Percentiles rank a stretch among this genome's conserved stretches.
phyloP scores from a whole-genome alignment of 2,113 vertebrate genomes.

The Cyanoderma ruficeps region DNA sequence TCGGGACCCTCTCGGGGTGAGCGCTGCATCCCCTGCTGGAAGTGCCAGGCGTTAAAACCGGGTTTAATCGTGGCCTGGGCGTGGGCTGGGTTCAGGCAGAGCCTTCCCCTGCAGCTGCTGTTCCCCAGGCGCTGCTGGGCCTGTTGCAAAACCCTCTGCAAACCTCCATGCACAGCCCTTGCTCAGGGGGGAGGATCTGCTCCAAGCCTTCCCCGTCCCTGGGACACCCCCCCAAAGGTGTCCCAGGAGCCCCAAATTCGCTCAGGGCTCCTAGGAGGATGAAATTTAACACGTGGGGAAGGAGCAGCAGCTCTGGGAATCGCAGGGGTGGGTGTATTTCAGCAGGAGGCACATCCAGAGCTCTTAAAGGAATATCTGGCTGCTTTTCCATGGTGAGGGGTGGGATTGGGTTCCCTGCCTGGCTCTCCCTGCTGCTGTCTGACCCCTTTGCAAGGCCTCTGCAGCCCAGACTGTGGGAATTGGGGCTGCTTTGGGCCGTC shows the following conservation, averaged over 20 bases:
- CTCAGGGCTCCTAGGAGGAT: not conserved
- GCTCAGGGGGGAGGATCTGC: not conserved
- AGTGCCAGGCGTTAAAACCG: not conserved
- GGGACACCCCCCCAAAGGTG: too few relatives aligned
- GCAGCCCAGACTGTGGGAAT: not conserved
- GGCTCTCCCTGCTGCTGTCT: accelerated
- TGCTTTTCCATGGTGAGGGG: accelerated
- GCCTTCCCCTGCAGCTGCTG: not conserved
- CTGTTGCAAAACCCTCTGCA: not conserved
- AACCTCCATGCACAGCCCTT: not conserved
- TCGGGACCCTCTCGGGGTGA: not conserved
- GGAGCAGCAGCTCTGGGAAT: not conserved
- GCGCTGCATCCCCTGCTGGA: not conserved
- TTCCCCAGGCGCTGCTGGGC: not conserved
- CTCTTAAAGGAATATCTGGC: accelerated
- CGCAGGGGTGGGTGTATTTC: not conserved
- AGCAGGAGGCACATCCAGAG: not conserved
- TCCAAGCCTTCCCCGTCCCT: not conserved
- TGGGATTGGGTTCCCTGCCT: not conserved
- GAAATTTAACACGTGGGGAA: not conserved
- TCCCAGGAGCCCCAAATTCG: accelerated
- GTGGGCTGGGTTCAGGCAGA: not conserved
- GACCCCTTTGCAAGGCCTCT: not conserved
- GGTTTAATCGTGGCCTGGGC: not conserved
- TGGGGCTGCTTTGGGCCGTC: not conserved